Base-by-base conservation (phyloP, 2,888 invertebrate species). In the Tipula helvola region DNA sequence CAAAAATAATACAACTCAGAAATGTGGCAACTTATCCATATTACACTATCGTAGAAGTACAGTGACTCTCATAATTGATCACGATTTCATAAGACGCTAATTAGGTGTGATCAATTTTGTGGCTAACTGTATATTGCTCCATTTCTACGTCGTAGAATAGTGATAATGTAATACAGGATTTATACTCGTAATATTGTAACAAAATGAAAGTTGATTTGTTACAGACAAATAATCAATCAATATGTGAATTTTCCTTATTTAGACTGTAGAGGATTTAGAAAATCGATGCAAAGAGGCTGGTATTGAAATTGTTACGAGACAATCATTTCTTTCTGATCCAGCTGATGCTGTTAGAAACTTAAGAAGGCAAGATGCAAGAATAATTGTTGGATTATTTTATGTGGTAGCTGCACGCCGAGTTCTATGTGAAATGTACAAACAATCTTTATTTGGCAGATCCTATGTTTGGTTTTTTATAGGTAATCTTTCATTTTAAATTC, bases 381-480 rank as follows among this genome's bases (percentile, higher is more conserved):
- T 99, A 88, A 98, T 99, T 89, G 98, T 99, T 39, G 99, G 99
- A 0, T 93, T 99, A 87, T 99, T 99, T 93, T 99, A 99, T 92
- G 99, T 99, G 87, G 98, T 98, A 7, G 98, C 98, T 83, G 99
- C 99, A 0, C 93, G 99, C 87, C 93, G 97, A 86, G 99, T 99
- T 0, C 95, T 99, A 28, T 99, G 99, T 91, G 98, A 99, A 92
- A 95, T 98, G 89, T 98, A 97, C 93, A 97, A 97, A 90, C 97
- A 98, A 90, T 95, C 96, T 88, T 93, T 99, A 36, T 99, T 97
- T 90, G 99, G 99, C 16, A 96, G 97, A 89, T 96, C 97, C 71
- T 97, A 99, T 92, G 99, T 99, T 39, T 99, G 99, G 99, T 98
- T 99, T 92, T 98, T 99, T 92, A 99, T 99, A 89, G 99, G 98